Conservation (phyloP, 2,888 invertebrate genomes). For the Tribolium freemani region DNA sequence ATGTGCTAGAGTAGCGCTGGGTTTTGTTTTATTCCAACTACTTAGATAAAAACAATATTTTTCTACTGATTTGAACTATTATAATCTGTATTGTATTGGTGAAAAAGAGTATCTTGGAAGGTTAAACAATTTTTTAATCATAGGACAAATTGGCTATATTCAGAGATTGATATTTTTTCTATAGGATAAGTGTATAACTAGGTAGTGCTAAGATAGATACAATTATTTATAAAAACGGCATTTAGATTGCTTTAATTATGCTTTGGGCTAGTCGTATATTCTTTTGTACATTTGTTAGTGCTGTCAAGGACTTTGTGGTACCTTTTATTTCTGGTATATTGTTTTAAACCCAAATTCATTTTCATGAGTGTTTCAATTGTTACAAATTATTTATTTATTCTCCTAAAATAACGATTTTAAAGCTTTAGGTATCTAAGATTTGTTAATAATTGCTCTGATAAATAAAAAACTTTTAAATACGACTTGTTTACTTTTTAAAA, state of each 20-base stretch:
- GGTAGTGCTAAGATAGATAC: constrained; percentile 34
- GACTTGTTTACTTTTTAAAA: too few species aligned
- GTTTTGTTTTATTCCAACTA: constrained; percentile 11
- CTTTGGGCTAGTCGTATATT: constrained; percentile 56
- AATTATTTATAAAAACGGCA: constrained; percentile 39
- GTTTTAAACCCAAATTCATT: constrained; percentile 11
- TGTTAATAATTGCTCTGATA: constrained; percentile 37
- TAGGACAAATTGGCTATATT: constrained; percentile 36
- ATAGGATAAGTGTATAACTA: constrained; percentile 35
- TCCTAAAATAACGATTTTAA: constrained; percentile 38
- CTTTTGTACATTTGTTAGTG: constrained; percentile 47
- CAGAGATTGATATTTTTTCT: constrained; percentile 42
- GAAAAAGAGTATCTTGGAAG: not conserved
- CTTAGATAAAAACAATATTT: constrained; percentile 31
- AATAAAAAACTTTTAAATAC: constrained; percentile 25
- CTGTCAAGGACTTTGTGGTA: constrained; percentile 31
- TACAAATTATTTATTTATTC: constrained; percentile 41
- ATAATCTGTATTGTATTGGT: constrained; percentile 2
- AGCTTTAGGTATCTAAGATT: constrained; percentile 42
- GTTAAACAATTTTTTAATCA: constrained; percentile 3
- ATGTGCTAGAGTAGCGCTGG: constrained; percentile 28
- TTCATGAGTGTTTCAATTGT: constrained; percentile 21
- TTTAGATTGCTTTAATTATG: constrained; percentile 50
- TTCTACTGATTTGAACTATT: constrained; percentile 31
- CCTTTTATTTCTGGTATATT: constrained; percentile 16